A percentile compares a stretch with the other conserved stretches of the same genome.
Evolutionary conservation across 2,797 vertebrate species (phyloP).

Genomic region (Leucoraja ocellata): DNA sequence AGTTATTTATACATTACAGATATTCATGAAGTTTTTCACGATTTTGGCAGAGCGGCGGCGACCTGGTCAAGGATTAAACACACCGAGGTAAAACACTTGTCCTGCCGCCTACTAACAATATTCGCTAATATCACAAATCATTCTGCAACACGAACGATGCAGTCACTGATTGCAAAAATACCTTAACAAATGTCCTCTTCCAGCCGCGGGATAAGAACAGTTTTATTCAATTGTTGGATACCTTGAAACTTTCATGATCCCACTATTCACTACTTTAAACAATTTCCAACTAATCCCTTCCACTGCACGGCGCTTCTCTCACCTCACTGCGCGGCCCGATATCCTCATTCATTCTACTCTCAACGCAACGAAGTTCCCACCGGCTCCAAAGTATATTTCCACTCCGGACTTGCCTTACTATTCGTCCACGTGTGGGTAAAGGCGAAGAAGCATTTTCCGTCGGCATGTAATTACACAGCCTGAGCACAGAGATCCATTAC

Average conservation of each 20-base stretch:
- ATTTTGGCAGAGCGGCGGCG: not conserved
- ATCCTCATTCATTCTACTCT: slow-evolving; percentile 28
- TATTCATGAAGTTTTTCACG: not conserved
- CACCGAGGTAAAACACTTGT: not conserved
- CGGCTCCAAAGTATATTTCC: not conserved
- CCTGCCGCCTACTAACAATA: too few relatives aligned
- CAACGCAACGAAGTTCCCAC: not conserved
- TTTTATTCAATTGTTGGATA: not conserved
- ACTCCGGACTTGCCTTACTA: slow-evolving; percentile 15
- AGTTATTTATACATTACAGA: not conserved
- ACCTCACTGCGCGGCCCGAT: not conserved
- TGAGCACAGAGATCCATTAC: not conserved
- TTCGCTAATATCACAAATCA: not conserved
- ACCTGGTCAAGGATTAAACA: not conserved
- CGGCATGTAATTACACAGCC: slow-evolving; percentile 5
- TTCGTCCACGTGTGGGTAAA: not conserved
- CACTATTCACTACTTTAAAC: not conserved
- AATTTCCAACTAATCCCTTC: not conserved
- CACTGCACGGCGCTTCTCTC: slow-evolving; percentile 5
- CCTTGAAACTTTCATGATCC: not conserved
- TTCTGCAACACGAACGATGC: not conserved
- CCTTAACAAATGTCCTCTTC: not conserved
- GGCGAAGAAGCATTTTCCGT: slow-evolving; percentile 29
- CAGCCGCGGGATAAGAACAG: not conserved
- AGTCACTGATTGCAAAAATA: not conserved